These are phyloP conservation scores for Antheraea yamamai DNA, from an alignment of 2,888 invertebrate species.

Conservation along the genomic window DNA sequence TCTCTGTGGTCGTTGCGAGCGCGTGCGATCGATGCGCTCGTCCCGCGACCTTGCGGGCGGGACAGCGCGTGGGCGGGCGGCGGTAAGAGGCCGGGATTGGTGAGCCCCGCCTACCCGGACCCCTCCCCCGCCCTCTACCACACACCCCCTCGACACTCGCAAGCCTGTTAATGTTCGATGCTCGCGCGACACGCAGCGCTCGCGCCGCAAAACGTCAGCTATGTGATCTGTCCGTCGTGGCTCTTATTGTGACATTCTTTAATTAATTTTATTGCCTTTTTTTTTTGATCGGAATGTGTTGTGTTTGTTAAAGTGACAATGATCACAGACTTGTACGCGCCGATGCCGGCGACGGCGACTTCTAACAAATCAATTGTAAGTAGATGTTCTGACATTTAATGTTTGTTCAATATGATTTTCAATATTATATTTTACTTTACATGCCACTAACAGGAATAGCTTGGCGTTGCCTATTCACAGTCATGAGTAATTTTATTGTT, in stretches of 20 bases:
- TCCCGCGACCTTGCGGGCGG: constrained; percentile 77
- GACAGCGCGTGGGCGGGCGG: constrained; percentile 64
- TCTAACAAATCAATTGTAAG: constrained; percentile 73
- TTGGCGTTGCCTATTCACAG: background rate
- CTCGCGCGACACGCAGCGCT: constrained; percentile 38
- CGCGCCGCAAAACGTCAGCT: constrained; percentile 47
- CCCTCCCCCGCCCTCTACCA: constrained; percentile 41
- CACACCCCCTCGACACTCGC: constrained; percentile 38
- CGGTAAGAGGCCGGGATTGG: constrained; percentile 74
- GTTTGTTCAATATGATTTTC: constrained; percentile 4
- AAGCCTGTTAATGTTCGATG: constrained; percentile 20
- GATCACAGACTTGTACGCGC: constrained; percentile 80
- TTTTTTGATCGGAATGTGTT: constrained; percentile 36
- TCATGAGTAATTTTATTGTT: background rate
- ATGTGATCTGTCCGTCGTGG: constrained; percentile 45
- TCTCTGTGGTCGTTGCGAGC: constrained; percentile 59
- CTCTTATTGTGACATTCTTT: constrained; percentile 36
- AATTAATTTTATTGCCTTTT: constrained; percentile 27
- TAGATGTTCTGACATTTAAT: constrained; percentile 36
- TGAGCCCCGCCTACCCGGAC: constrained; percentile 51
- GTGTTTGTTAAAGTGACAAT: constrained; percentile 63
- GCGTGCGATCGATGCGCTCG: constrained; percentile 78
- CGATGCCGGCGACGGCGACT: constrained; percentile 64
- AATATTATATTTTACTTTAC: constrained; percentile 14
- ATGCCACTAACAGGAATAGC: background rate